A percentile compares a stretch with the other conserved stretches of the same genome.
Conservation (phyloP, 2,113 vertebrate species). For the Erinaceus europaeus region DNA sequence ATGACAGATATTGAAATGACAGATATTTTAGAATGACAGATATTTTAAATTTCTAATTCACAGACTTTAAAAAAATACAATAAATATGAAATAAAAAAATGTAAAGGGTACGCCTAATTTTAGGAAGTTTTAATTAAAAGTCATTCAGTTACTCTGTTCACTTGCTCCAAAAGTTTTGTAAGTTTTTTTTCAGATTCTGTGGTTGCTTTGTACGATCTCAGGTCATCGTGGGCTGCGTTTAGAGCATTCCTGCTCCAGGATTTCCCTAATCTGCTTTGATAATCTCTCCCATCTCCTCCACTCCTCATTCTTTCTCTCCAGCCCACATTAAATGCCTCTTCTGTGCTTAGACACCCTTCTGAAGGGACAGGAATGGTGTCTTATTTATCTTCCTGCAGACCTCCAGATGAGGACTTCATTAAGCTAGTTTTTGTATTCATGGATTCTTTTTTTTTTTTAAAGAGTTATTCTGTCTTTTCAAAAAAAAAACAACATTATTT, state of each 20-base stretch:
- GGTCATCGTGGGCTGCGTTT: background rate
- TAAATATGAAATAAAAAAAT: slow-evolving; percentile 12
- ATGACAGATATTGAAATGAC: no score
- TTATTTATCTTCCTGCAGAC: background rate
- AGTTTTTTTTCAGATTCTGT: background rate
- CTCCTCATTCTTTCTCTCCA: background rate
- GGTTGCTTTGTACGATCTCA: background rate
- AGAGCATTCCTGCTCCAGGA: background rate
- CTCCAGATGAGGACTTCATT: background rate
- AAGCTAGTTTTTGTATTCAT: no score
- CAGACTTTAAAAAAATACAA: background rate
- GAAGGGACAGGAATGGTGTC: background rate
- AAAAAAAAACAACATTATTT: no score
- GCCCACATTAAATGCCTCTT: slow-evolving; percentile 6
- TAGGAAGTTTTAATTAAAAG: background rate
- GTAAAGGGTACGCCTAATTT: background rate
- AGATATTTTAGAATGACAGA: background rate
- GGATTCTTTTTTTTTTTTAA: no score
- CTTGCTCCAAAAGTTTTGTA: background rate
- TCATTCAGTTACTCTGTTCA: background rate
- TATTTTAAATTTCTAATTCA: no score
- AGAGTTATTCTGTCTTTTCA: no score
- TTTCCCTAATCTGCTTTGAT: slow-evolving; percentile 1
- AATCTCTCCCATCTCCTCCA: background rate
- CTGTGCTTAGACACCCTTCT: slow-evolving; percentile 15